Evolutionary conservation across 2,888 invertebrate species (phyloP), one percentile per base, ranked within the genome.

Genomic region (Acrobasis suavella): DNA sequence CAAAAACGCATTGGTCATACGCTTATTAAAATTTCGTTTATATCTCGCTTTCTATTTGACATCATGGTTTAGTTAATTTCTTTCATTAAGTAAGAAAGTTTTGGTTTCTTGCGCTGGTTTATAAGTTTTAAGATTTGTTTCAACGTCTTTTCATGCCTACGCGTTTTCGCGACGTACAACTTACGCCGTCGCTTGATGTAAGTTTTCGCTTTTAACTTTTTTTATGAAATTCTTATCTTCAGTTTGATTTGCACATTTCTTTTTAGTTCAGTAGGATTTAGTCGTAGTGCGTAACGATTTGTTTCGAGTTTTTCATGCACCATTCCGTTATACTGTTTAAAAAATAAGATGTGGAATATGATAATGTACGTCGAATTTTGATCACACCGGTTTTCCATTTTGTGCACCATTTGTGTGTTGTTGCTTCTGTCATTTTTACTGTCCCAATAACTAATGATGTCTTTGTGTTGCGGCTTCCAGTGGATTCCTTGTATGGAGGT

Each of bases 401-500:
- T 74, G 71, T 72, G 80, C 81, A 77, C 83, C 77, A 73, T 79
- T 66, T 75, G 73, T 78, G 76, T 84, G 76, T 77, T 84, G 76
- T 77, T 73, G 66, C 74, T 9, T 70, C 66, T 82, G 73, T 81
- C 7, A 37, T 37, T 22, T 46, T 46, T 42, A 49, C 15, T 54
- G 32, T 49, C 46, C 37, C n/a, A 14, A 49, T 55, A 77, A 91
- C 90, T 93, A 93, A 92, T 85, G 67, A 73, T 77, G 60, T 75
- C 60, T 81, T 90, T 89, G 78, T 81, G 80, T 76, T 85, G 83
- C 84, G 72, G 71, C 84, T 85, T 87, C 75, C 94, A 95, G 96
- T 95, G 94, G 96, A 95, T 93, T 95, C 95, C 77, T 91, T 95
- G 81, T 95, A 94, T 94, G 95, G 95, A 94, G 94, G 94, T 87